phyloP scores from a whole-genome alignment of 2,888 invertebrate species.

The Pyrrhosoma nymphula region DNA sequence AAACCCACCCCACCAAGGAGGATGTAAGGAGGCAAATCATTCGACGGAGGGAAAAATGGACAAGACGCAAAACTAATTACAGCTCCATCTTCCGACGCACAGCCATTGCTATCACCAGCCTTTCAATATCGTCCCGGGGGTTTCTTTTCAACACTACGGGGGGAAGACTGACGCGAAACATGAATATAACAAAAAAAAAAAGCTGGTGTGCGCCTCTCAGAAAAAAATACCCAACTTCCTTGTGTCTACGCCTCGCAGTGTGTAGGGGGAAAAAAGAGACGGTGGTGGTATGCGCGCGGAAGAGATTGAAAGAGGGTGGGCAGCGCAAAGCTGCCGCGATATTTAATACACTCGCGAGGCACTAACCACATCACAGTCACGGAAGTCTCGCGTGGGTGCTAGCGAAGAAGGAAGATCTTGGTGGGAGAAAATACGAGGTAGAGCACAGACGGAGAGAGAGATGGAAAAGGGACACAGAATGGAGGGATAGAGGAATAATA shows the following conservation, averaged over 20 bases:
- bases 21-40: not conserved
- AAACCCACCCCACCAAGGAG: not conserved
- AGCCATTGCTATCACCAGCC: not conserved
- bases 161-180: not conserved
- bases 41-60: not conserved
- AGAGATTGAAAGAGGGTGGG: not conserved
- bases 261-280: not conserved
- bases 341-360: constrained; percentile 32
- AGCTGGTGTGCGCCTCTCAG: not conserved
- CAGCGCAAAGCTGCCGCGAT: not conserved
- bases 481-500: not conserved
- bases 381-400: constrained; percentile 33
- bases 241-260: not conserved
- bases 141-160: constrained; percentile 1
- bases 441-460: not conserved
- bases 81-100: not conserved
- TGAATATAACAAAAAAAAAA: not conserved
- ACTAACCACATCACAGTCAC: not conserved
- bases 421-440: not conserved
- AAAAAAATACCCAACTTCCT: not conserved
- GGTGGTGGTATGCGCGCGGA: not conserved
- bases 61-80: constrained; percentile 22
- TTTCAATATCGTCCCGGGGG: constrained; percentile 16
- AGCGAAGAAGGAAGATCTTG: constrained; percentile 18
- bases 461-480: not conserved